phyloP scores from a whole-genome alignment of 2,797 vertebrate genomes.

The Octomys mimax region DNA sequence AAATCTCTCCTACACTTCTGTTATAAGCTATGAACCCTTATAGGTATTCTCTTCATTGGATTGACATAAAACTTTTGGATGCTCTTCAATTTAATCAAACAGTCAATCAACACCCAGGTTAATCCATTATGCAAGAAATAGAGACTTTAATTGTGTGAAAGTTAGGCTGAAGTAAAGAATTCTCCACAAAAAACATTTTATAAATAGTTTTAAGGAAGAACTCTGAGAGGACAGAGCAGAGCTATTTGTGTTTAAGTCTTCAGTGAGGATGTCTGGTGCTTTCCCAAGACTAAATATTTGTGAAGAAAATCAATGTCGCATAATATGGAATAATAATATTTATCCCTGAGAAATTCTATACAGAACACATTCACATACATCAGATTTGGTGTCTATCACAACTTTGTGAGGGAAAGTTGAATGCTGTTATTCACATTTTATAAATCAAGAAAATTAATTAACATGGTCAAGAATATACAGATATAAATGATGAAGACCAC shows the following conservation, averaged over 20 bases:
- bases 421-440: neutral
- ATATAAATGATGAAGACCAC: neutral
- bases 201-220: conserved; percentile 25
- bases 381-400: neutral
- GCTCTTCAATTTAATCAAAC: neutral
- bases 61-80: conserved; percentile 1
- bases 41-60: neutral
- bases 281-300: conserved; percentile 41
- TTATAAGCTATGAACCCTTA: neutral
- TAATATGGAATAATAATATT: conserved; percentile 15
- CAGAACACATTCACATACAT: neutral
- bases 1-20: neutral
- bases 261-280: neutral
- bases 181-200: neutral
- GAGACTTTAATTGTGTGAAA: neutral
- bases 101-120: conserved; percentile 17
- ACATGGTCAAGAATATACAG: conserved; percentile 38
- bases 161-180: neutral
- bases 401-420: neutral
- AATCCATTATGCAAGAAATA: conserved; percentile 21
- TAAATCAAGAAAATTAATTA: conserved; percentile 29
- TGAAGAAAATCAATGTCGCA: conserved; percentile 22
- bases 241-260: conserved; percentile 22
- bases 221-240: neutral
- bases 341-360: conserved; percentile 41